A percentile compares a stretch with the other conserved stretches of the same genome.
Conservation (phyloP, 2,888 invertebrate species). For the Tuta absoluta region DNA sequence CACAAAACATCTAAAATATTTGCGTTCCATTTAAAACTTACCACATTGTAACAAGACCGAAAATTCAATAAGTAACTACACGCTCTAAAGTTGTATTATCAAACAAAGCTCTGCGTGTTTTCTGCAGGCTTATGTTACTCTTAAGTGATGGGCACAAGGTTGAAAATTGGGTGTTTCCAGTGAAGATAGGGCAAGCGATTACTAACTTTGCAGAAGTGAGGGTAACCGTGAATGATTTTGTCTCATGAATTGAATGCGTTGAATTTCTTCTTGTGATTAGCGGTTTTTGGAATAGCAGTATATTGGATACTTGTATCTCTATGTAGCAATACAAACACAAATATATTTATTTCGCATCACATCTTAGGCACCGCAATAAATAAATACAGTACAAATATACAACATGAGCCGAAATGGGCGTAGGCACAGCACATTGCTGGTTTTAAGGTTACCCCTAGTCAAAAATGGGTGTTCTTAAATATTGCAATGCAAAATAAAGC, state of each 20-base stretch:
- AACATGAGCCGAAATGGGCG: too few species aligned
- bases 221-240: conserved; percentile 44
- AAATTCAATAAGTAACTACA: background rate
- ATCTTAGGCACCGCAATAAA: too few species aligned
- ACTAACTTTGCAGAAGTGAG: conserved; percentile 43
- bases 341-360: too few species aligned
- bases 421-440: too few species aligned
- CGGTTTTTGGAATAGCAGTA: conserved; percentile 5
- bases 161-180: conserved; percentile 31
- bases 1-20: conserved; percentile 29
- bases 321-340: too few species aligned
- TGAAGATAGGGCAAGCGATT: conserved; percentile 38
- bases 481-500: too few species aligned
- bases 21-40: conserved; percentile 17
- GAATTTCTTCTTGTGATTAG: conserved; percentile 20
- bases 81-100: background rate
- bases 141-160: conserved; percentile 29
- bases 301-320: background rate
- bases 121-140: background rate
- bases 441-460: too few species aligned
- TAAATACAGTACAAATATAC: too few species aligned
- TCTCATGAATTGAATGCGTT: conserved; percentile 33
- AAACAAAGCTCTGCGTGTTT: background rate
- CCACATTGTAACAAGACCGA: background rate
- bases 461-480: too few species aligned